Base-by-base conservation (phyloP, 2,888 invertebrate species). In the Sialis fuliginosa region DNA sequence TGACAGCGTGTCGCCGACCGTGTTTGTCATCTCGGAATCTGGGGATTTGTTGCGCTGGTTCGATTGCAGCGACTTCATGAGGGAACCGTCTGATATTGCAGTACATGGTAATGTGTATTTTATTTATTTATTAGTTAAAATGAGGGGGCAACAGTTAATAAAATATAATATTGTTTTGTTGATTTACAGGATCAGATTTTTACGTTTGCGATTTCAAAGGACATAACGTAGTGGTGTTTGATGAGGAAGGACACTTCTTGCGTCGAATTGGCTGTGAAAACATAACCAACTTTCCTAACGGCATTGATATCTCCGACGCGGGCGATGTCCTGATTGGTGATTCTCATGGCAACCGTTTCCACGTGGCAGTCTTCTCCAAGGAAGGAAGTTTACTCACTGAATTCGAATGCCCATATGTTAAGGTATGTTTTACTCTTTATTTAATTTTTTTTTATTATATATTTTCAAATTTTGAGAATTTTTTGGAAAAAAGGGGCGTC, bases 151-250 rank as follows among this genome's bases (percentile, higher is more conserved):
- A 34, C 9, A 34, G 35, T 34, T 39, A 13, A 33, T 49, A 4
- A 8, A 12, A n/a, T 42, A 44, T 7, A 31, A 42, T 42, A 35
- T 22, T 22, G 22, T 22, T 22, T 22, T 22, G 22, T 46, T 52
- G 50, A 48, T 51, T 62, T 63, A 31, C 65, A 88, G 88, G 87
- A 58, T 85, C 84, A 62, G 88, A 89, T 65, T 92, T 89, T 65
- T 96, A 89, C 68, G 91, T 96, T 50, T 96, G 95, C 67, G 95
- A 96, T 68, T 96, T 95, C 67, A 96, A 96, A 68, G 95, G 93
- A 46, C 95, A 95, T 69, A 93, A 93, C 66, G 93, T 95, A 46
- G 93, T 93, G 31, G 93, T 95, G 43, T 93, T 93, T 65, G 88
- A 84, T 62, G 91, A 92, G 62, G 86, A 88, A 53, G 95, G 95